Evolutionary conservation across 2,888 invertebrate species (phyloP).

Genomic region (Lucinisca nassula): DNA sequence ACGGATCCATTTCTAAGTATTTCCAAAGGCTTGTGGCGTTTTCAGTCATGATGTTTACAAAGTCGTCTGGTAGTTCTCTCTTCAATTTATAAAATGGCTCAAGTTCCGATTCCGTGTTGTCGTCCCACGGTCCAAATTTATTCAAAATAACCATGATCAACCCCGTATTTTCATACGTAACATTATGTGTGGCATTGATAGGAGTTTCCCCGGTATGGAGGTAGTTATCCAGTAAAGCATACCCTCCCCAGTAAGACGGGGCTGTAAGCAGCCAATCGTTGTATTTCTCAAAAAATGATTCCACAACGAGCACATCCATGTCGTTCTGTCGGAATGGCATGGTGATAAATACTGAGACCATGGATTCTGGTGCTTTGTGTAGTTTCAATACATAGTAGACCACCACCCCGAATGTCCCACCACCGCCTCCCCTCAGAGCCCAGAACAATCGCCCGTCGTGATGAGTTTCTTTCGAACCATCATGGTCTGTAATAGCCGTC

Average conservation of each 20-base stretch:
- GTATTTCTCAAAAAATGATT: not conserved
- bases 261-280: conserved; percentile 18
- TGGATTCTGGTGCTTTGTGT: conserved; percentile 38
- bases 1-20: conserved; percentile 32
- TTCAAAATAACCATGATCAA: conserved; percentile 35
- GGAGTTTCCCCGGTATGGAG: not conserved
- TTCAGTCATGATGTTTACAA: not conserved
- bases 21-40: conserved; percentile 56
- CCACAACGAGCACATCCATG: conserved; percentile 15
- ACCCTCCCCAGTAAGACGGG: conserved; percentile 68
- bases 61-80: not conserved
- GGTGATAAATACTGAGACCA: conserved; percentile 15
- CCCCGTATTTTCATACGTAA: conserved; percentile 6
- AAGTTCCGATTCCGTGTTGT: conserved; percentile 24
- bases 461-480: conserved; percentile 14
- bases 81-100: not conserved
- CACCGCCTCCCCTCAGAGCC: conserved; percentile 73
- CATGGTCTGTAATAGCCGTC: conserved; percentile 13
- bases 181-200: not conserved
- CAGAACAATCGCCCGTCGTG: conserved; percentile 68
- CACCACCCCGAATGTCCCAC: conserved; percentile 67
- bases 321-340: not conserved
- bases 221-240: conserved; percentile 43
- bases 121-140: conserved; percentile 66
- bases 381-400: conserved; percentile 60